phyloP scores from a whole-genome alignment of 2,888 invertebrate genomes.

The Hetaerina titia region DNA sequence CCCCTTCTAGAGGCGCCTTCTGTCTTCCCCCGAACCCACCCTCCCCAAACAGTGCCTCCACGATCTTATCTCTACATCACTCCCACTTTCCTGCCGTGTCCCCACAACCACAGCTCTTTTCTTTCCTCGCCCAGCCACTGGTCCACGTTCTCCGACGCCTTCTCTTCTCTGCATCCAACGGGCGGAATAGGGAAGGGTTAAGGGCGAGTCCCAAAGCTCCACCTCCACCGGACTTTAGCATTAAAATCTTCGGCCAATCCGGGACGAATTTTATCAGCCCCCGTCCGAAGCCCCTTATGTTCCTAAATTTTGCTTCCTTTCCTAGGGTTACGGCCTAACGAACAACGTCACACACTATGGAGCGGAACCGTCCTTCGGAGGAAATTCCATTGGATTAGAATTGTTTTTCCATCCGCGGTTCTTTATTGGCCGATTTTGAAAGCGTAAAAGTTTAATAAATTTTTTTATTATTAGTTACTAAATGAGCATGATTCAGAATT shows the following conservation, averaged over 20 bases:
- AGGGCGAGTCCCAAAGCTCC: neutral
- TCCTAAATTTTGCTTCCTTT: neutral
- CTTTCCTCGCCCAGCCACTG: neutral
- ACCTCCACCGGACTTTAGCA: no score
- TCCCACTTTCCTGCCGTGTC: neutral
- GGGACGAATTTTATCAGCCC: neutral
- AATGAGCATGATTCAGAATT: no score
- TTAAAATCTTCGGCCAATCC: neutral
- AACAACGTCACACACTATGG: neutral
- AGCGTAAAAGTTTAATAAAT: no score
- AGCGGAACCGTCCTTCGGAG: neutral
- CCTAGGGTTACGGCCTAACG: neutral
- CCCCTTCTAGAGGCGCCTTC: neutral
- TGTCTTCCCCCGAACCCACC: neutral
- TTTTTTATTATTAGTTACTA: no score
- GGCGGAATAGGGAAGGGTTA: neutral
- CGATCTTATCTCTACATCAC: no score
- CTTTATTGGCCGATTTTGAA: no score
- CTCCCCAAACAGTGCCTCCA: neutral
- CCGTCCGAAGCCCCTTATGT: neutral
- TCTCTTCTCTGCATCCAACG: neutral
- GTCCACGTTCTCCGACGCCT: neutral
- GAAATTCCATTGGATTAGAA: neutral
- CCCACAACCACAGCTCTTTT: neutral
- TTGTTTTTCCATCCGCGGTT: neutral